These are phyloP conservation scores for Oenanthe melanoleuca DNA, from an alignment of 2,113 vertebrate species.

Conservation along the genomic window DNA sequence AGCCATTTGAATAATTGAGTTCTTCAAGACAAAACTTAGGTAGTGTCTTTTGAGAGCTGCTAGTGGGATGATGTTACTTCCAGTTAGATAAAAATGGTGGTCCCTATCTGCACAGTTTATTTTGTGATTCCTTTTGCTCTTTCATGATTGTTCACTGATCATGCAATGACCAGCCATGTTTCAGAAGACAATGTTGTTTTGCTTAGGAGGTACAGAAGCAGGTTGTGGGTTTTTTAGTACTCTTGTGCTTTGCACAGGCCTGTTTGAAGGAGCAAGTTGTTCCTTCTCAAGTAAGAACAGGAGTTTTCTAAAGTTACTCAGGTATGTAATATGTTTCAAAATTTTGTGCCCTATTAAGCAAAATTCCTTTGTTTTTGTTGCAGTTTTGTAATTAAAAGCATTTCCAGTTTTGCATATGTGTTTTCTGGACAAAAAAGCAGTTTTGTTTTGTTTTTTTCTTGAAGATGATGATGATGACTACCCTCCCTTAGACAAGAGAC, in stretches of 20 bases:
- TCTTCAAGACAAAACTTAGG: too few species aligned
- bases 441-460: too few species aligned
- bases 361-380: neutral
- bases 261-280: neutral
- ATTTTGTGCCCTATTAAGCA: neutral
- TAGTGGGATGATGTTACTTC: too few species aligned
- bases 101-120: neutral
- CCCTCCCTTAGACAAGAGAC: too few species aligned
- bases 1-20: neutral
- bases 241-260: neutral
- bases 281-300: neutral
- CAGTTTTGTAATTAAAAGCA: too few species aligned
- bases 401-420: neutral
- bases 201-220: too few species aligned
- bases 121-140: neutral
- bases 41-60: too few species aligned
- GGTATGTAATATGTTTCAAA: rapidly evolving
- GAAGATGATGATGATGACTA: too few species aligned
- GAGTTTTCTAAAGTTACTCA: neutral
- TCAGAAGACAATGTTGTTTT: too few species aligned
- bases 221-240: too few species aligned
- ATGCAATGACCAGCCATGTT: neutral
- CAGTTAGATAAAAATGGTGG: neutral
- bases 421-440: neutral
- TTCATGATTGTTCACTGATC: neutral